Base-by-base conservation (phyloP, 2,888 invertebrate species). In the Clivina fossor region DNA sequence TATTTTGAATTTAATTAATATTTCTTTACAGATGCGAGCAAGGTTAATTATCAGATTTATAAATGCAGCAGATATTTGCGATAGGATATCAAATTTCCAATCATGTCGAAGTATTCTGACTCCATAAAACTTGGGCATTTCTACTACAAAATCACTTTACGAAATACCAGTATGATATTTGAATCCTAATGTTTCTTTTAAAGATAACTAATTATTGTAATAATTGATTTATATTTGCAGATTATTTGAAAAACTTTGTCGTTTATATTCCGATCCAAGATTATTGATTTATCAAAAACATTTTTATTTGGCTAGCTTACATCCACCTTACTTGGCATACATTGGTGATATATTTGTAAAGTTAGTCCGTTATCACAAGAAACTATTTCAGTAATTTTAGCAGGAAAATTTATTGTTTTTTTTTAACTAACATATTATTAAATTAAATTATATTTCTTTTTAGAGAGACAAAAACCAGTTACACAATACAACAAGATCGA, bases 41-140 rank as follows among this genome's bases (percentile, higher is more conserved):
- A 70, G 78, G 59, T 66, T 80, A 16, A 67, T 80, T 11, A 74
- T 78, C n/a, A 73, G 80, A 50, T 74, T 79, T 51, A 76, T 80
- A 18, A 79, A 78, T 53, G 75, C 77, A 1, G 80, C 80, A 1
- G 71, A 77, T 40, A 80, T 79, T 58, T 79, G 80, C 58, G 73
- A 77, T 60, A 64, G 66, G 13, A 71, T 78, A 57, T 74, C 76
- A 1, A 80, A 80, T 64, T 78, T 77, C 63, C 78, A 80, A 54
- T 78, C 80, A 0, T 78, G 77, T 48, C 71, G 72, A 53, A 77
- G 77, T 7, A 73, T 81, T 30, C 58, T 80, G 77, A 58, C 63
- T 80, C n/a, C 71, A 67, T 38, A 62, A 58, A 4, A 80, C 78
- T 1, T 81, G 80, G 80, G 67, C 73, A 1, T 75, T 76, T 55